Conservation (phyloP, 2,797 vertebrate genomes). For the Channallabes apus region DNA sequence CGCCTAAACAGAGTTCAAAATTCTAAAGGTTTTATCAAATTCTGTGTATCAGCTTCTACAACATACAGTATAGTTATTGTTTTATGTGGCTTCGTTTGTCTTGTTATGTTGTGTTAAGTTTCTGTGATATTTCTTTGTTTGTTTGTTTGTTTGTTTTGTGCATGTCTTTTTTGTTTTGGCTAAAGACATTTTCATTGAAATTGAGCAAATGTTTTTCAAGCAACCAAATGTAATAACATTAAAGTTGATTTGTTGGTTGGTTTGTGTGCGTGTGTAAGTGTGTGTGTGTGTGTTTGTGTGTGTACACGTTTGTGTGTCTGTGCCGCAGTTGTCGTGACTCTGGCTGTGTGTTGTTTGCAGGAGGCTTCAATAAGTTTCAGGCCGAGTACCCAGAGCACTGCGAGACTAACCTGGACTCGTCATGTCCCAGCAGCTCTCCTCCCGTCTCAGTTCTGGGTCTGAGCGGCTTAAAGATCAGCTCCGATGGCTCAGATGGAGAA, state of each 20-base stretch:
- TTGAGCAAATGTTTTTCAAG: no score
- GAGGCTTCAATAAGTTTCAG: conserved; percentile 97
- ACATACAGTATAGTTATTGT: neutral
- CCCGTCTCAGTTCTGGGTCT: conserved; percentile 89
- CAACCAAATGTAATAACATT: no score
- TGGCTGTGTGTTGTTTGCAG: conserved; percentile 51
- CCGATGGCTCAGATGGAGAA: conserved; percentile 93
- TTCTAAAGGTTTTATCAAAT: neutral
- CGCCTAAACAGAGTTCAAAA: neutral
- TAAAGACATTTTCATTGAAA: no score
- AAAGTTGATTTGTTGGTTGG: neutral
- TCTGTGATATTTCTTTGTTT: neutral
- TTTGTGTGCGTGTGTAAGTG: conserved; percentile 11
- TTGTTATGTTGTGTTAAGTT: neutral
- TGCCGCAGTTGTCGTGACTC: neutral
- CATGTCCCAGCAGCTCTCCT: conserved; percentile 88
- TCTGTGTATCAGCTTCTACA: neutral
- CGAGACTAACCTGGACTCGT: conserved; percentile 90
- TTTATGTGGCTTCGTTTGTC: neutral
- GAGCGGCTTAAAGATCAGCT: conserved; percentile 93
- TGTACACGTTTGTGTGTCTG: conserved; percentile 40
- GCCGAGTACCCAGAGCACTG: conserved; percentile 93
- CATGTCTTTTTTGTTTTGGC: neutral
- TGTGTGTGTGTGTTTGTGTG: conserved; percentile 31
- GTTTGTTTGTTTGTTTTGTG: neutral